These are phyloP conservation scores for Rhynchopsitta pachyrhyncha DNA, from an alignment of 2,113 vertebrate species.

Conservation along the genomic window DNA sequence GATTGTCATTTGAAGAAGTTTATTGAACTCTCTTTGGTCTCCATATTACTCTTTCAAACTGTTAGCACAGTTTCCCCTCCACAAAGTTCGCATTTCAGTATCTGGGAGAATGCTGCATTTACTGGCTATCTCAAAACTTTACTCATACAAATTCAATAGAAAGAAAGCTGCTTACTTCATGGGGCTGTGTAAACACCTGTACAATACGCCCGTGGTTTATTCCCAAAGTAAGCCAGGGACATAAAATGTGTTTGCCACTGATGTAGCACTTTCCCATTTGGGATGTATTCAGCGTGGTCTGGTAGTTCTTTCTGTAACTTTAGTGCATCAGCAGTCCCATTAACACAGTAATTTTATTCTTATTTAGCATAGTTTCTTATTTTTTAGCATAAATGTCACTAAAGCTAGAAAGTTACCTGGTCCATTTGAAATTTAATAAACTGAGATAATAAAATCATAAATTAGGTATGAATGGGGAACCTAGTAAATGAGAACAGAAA, in stretches of 20 bases:
- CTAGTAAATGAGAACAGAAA: not conserved
- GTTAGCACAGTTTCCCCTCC: not conserved
- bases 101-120: not conserved
- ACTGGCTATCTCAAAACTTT: not conserved
- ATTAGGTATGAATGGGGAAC: not conserved
- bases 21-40: not conserved
- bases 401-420: not conserved
- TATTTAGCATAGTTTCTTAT: not conserved
- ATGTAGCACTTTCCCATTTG: not conserved
- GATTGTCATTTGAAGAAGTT: rapidly evolving
- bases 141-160: not conserved
- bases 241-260: not conserved
- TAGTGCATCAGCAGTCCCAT: not conserved
- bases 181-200: not conserved
- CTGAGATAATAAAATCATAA: not conserved
- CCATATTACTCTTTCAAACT: not conserved
- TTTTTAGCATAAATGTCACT: not conserved
- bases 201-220: not conserved
- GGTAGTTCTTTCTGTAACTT: not conserved
- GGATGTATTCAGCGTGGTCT: not conserved
- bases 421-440: not conserved
- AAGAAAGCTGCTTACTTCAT: not conserved
- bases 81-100: not conserved
- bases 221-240: not conserved
- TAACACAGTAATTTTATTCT: not conserved